A percentile compares a stretch with the other conserved stretches of the same genome.
phyloP scores from a whole-genome alignment of 1,140 invertebrate genomes.

The Eufriesea mexicana region DNA sequence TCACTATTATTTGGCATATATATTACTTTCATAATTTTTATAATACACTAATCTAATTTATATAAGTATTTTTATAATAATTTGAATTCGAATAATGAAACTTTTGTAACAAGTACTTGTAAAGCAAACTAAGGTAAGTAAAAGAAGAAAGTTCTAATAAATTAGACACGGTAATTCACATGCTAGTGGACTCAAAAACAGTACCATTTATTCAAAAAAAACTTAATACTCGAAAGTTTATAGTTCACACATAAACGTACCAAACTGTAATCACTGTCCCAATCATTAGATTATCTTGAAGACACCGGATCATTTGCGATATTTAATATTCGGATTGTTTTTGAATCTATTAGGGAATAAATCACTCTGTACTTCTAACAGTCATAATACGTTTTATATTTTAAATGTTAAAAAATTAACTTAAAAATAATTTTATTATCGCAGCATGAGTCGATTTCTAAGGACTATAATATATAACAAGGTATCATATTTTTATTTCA shows the following conservation, averaged over 20 bases:
- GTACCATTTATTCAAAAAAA: too few species aligned
- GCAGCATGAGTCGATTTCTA: slow-evolving; percentile 46
- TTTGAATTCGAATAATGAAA: neutral
- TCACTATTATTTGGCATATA: neutral
- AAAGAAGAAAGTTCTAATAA: too few species aligned
- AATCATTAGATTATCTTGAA: too few species aligned
- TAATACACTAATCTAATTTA: neutral
- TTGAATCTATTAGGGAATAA: too few species aligned
- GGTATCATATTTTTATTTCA: slow-evolving; percentile 33
- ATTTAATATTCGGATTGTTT: too few species aligned
- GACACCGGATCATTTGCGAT: too few species aligned
- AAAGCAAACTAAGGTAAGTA: neutral
- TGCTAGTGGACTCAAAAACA: too few species aligned
- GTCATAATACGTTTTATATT: too few species aligned
- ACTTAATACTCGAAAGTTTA: too few species aligned
- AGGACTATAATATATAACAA: slow-evolving; percentile 48
- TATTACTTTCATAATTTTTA: neutral
- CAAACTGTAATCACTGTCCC: too few species aligned
- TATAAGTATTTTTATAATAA: neutral
- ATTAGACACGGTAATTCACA: too few species aligned
- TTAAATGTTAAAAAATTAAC: neutral
- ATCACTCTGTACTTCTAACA: neutral
- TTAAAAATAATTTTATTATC: slow-evolving; percentile 19
- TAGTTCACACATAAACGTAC: too few species aligned
- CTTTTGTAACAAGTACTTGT: neutral